phyloP scores from a whole-genome alignment of 2,113 vertebrate genomes.

The Cichladusa arquata region DNA sequence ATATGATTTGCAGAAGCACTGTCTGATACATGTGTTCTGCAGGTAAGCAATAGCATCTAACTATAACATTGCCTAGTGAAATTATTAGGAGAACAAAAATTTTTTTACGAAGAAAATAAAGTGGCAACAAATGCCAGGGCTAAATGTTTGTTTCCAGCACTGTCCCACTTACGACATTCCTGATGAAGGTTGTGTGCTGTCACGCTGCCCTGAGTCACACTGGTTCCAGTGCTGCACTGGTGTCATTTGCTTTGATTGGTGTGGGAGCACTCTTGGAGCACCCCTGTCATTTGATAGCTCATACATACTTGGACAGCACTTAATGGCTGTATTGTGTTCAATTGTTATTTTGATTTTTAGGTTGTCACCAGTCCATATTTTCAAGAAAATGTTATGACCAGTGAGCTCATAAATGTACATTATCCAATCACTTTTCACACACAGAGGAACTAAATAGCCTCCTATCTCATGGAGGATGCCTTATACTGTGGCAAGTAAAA shows the following conservation, averaged over 20 bases:
- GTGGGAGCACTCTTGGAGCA: neutral
- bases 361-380: neutral
- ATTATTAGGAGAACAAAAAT: neutral
- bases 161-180: neutral
- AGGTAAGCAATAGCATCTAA: neutral
- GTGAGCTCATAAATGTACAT: neutral
- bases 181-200: neutral
- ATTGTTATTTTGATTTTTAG: neutral
- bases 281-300: neutral
- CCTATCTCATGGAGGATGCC: neutral
- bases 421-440: neutral
- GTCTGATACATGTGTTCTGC: neutral
- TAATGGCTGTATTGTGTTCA: neutral
- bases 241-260: neutral
- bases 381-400: neutral
- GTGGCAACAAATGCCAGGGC: neutral
- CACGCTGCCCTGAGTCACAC: neutral
- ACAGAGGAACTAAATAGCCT: neutral
- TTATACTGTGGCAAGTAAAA: neutral
- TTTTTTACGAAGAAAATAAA: fast-evolving
- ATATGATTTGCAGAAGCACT: neutral
- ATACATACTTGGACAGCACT: neutral
- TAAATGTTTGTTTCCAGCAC: neutral
- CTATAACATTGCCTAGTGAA: neutral
- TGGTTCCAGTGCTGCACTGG: neutral